A percentile compares a stretch with the other conserved stretches of the same genome.
Conservation (phyloP, 2,888 invertebrate genomes). For the Gari tellinella region DNA sequence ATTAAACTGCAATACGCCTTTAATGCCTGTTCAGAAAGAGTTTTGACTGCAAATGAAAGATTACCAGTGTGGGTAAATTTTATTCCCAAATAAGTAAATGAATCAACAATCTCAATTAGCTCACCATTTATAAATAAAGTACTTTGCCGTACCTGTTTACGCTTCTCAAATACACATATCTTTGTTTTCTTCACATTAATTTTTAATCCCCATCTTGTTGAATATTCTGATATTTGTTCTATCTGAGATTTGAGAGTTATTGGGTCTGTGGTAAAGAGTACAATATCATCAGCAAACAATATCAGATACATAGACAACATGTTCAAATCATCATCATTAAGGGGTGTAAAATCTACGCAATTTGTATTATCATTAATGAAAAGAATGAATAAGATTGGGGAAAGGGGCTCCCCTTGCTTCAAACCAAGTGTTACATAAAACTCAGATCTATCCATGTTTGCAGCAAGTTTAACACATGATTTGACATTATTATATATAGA, state of each 20-base stretch:
- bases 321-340: conserved; percentile 9
- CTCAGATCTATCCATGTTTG: neutral
- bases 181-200: conserved; percentile 23
- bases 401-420: conserved; percentile 29
- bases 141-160: neutral
- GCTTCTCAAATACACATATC: conserved; percentile 18
- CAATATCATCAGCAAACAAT: conserved; percentile 21
- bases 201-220: conserved; percentile 17
- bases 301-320: conserved; percentile 10
- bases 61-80: no score
- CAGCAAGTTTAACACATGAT: conserved; percentile 18
- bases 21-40: no score
- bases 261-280: conserved; percentile 15
- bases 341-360: conserved; percentile 1
- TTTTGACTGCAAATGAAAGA: no score
- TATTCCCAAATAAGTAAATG: no score
- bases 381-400: conserved; percentile 18
- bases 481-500: conserved; percentile 33
- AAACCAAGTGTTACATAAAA: conserved; percentile 12
- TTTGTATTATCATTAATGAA: conserved; percentile 22
- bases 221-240: conserved; percentile 5
- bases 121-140: neutral
- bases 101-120: conserved; percentile 15
- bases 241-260: conserved; percentile 11
- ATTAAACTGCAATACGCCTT: no score